phyloP scores from a whole-genome alignment of 2,113 vertebrate species.

The Macroglossus sobrinus region DNA sequence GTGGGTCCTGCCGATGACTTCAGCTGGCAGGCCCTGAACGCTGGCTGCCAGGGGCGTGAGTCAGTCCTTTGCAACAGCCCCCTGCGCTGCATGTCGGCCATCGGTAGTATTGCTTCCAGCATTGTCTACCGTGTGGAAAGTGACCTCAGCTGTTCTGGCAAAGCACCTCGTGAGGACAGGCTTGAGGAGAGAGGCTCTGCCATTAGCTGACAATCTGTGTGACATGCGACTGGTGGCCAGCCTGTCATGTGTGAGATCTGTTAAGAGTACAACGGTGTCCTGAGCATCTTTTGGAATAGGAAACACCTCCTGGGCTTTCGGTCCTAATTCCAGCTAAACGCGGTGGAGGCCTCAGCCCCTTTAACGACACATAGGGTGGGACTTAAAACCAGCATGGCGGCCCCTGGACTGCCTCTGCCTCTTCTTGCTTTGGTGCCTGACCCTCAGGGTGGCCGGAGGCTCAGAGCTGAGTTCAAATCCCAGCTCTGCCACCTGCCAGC shows the following conservation, averaged over 20 bases:
- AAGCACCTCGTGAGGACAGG: not conserved
- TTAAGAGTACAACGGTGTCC: not conserved
- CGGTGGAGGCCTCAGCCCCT: not conserved
- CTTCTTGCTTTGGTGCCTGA: not conserved
- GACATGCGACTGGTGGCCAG: not conserved
- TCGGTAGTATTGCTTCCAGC: not conserved
- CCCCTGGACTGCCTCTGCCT: not conserved
- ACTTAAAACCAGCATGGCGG: not conserved
- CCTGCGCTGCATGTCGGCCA: not conserved
- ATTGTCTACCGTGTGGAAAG: not conserved
- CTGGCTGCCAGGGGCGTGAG: not conserved
- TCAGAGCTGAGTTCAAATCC: not conserved
- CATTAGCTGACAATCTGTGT: not conserved
- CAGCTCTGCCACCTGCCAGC: not conserved
- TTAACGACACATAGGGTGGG: not conserved
- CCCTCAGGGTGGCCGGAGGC: not conserved
- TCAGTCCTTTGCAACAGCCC: not conserved
- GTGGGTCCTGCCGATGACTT: not conserved
- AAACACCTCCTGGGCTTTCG: not conserved
- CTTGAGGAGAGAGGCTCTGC: not conserved
- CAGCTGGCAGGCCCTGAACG: not conserved
- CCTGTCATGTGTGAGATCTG: not conserved
- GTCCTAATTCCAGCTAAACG: not conserved
- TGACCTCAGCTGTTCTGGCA: not conserved
- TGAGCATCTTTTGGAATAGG: not conserved